A percentile compares a stretch with the other conserved stretches of the same genome.
phyloP scores from a whole-genome alignment of 2,113 vertebrate genomes.

The Leiothrix lutea region DNA sequence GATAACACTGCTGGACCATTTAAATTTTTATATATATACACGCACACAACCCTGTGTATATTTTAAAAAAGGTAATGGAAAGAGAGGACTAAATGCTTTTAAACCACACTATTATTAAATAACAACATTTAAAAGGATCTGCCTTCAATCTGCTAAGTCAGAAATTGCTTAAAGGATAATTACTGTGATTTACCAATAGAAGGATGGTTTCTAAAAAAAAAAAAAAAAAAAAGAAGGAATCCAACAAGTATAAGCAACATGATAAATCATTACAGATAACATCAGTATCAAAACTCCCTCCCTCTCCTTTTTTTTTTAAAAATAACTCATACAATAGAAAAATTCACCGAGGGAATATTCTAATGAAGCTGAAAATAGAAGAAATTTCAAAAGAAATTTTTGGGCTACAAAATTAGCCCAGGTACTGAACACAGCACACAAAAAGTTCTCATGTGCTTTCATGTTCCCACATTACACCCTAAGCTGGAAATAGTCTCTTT shows the following conservation, averaged over 20 bases:
- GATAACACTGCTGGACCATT: background rate
- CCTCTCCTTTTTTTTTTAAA: background rate
- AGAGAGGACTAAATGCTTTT: background rate
- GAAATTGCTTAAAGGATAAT: background rate
- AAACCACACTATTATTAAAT: background rate
- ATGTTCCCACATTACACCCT: background rate
- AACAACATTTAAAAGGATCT: background rate
- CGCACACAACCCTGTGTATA: accelerated
- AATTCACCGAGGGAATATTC: background rate
- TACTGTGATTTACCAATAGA: background rate
- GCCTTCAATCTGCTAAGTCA: background rate
- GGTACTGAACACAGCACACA: background rate
- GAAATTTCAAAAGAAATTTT: background rate
- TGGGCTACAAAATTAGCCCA: background rate
- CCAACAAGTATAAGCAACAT: background rate
- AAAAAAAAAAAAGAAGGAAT: background rate
- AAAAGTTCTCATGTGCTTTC: background rate
- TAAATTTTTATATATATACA: background rate
- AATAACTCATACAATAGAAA: background rate
- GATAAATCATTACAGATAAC: background rate
- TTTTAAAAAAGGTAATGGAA: background rate
- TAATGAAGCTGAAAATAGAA: background rate
- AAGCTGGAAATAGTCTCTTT: background rate
- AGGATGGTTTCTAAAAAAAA: background rate
- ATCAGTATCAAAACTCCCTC: background rate